A percentile compares a stretch with the other conserved stretches of the same genome.
Evolutionary conservation across 2,888 invertebrate species (phyloP).

Genomic region (Athalia rosae): DNA sequence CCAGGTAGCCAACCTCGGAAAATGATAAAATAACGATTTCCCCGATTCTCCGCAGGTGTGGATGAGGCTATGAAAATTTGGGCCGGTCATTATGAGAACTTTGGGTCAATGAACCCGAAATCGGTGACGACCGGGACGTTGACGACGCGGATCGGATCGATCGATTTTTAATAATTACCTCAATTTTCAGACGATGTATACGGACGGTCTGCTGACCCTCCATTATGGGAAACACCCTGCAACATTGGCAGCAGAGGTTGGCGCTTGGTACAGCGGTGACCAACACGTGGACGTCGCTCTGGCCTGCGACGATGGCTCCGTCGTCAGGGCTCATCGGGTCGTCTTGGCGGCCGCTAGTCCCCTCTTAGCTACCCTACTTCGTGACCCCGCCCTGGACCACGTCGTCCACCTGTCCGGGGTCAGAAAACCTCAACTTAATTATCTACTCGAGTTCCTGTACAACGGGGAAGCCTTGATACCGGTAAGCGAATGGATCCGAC

Average conservation of each 20-base stretch:
- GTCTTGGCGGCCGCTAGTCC: conserved; percentile 92
- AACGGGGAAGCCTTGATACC: conserved; percentile 90
- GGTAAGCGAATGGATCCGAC: conserved; percentile 73
- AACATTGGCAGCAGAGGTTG: conserved; percentile 92
- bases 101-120: conserved; percentile 7
- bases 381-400: conserved; percentile 70
- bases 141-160: background rate
- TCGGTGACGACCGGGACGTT: background rate
- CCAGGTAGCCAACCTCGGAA: no score
- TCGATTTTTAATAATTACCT: conserved; percentile 23
- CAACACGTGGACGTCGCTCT: conserved; percentile 91
- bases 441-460: conserved; percentile 89
- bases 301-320: conserved; percentile 89
- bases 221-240: conserved; percentile 96
- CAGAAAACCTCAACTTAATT: conserved; percentile 85
- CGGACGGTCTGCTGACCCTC: conserved; percentile 85
- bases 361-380: conserved; percentile 81
- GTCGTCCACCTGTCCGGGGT: conserved; percentile 91
- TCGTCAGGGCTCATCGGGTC: conserved; percentile 88
- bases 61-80: conserved; percentile 2
- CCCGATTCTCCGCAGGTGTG: background rate
- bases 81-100: background rate
- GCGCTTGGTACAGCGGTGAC: conserved; percentile 90
- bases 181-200: conserved; percentile 75
- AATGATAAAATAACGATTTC: no score